Evolutionary conservation across 2,797 vertebrate genomes (phyloP), one percentile per base, ranked within the genome.

Genomic region (Cossypha caffra): DNA sequence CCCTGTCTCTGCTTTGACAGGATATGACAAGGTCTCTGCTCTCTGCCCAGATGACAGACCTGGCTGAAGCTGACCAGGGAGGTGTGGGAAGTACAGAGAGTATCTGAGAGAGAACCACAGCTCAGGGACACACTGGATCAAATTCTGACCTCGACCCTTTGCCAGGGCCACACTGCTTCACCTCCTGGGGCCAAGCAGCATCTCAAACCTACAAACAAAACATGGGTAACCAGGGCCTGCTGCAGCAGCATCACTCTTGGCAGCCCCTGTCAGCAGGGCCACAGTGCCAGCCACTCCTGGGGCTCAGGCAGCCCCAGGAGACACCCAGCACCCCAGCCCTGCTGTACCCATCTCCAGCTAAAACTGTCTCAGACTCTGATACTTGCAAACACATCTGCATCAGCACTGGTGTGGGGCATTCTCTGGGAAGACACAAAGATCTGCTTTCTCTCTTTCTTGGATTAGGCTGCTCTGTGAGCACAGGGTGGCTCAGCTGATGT

Each of bases 311-410:
- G 31, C 12, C 40, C 1, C 29, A 37, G 61, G 12, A 52, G 19
- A 37, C 35, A 28, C 5, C 35, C 51, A 64, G 50, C 19, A 16
- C 23, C 38, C 4, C 28, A 9, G 28, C 33, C 40, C 47, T 51
- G 3, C 1, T 24, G 28, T 31, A 6, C 69, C 16, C 12, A 1
- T 8, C 1, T 3, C 29, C 45, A 52, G 42, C 16, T n/a, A 14
- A 38, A 43, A 31, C 31, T 54, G 2, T 1, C 40, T 13, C 0
- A 23, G 18, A 3, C 25, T 42, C 63, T 37, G 17, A 5, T 14
- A 9, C 4, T n/a, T 68, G 7, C 13, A 59, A 78, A 37, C 13
- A 16, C 18, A 5, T 4, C 72, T 23, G 10, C 57, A 7, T n/a
- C 16, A 10, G 10, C 13, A 5, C 24, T 17, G 4, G 16, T 35